Conservation (phyloP, 2,888 invertebrate genomes). For the Synanthedon myopaeformis region DNA sequence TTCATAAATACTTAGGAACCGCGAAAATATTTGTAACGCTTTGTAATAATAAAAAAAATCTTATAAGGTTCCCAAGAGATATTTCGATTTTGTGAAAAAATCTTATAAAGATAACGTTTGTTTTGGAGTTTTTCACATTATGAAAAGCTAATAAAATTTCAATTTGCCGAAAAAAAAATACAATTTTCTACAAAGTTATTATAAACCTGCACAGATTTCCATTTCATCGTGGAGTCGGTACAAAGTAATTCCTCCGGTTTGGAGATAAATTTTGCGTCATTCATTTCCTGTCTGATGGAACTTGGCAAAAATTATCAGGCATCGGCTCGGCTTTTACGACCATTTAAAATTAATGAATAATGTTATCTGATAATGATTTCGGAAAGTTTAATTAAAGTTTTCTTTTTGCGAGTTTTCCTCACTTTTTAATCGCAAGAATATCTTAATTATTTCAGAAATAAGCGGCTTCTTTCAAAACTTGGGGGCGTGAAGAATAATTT, state of each 20-base stretch:
- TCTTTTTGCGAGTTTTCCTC: slow-evolving; percentile 40
- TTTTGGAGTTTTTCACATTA: slow-evolving; percentile 38
- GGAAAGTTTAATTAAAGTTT: slow-evolving; percentile 66
- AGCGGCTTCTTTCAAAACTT: slow-evolving; percentile 35
- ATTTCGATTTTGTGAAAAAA: slow-evolving; percentile 8
- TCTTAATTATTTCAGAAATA: slow-evolving; percentile 49
- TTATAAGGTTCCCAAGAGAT: slow-evolving; percentile 21
- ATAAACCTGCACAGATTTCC: slow-evolving; percentile 60
- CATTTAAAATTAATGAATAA: slow-evolving; percentile 70
- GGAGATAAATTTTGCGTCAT: slow-evolving; percentile 64
- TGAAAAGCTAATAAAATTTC: slow-evolving; percentile 50
- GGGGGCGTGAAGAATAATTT: slow-evolving; percentile 26
- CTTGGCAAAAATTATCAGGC: slow-evolving; percentile 61
- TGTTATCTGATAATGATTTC: slow-evolving; percentile 68
- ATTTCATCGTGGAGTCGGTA: slow-evolving; percentile 55
- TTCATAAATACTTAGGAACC: slow-evolving; percentile 43
- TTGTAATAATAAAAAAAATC: slow-evolving; percentile 38
- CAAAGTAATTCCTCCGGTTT: slow-evolving; percentile 61
- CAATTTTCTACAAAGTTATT: slow-evolving; percentile 52
- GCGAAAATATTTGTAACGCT: slow-evolving; percentile 34
- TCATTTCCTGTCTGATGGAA: slow-evolving; percentile 59
- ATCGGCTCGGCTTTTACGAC: slow-evolving; percentile 49
- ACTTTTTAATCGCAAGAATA: slow-evolving; percentile 57
- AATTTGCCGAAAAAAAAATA: slow-evolving; percentile 37
- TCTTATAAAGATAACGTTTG: slow-evolving; percentile 32